Percentiles rank a stretch among this genome's conserved stretches.
phyloP scores from a whole-genome alignment of 2,113 vertebrate genomes.

The Hypanus sabinus region DNA sequence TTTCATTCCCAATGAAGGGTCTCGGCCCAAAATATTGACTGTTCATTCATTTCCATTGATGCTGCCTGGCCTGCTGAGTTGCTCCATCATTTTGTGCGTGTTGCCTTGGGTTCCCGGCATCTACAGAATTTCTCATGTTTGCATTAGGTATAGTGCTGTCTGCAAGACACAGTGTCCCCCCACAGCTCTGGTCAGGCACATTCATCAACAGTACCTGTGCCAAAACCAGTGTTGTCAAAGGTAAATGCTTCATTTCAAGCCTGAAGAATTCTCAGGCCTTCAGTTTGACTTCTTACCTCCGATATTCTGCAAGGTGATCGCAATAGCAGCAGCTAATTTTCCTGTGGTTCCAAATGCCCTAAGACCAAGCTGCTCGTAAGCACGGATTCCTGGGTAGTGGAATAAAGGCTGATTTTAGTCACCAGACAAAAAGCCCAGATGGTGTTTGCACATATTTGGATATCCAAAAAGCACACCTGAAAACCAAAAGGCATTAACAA shows the following conservation, averaged over 20 bases:
- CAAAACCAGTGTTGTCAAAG: background rate
- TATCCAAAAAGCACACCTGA: background rate
- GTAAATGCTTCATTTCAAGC: background rate
- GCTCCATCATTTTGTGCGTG: no score
- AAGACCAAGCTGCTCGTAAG: slow-evolving; percentile 88
- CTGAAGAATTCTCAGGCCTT: no score
- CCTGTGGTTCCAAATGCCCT: slow-evolving; percentile 89
- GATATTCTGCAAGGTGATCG: slow-evolving; percentile 91
- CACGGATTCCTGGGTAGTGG: slow-evolving; percentile 69
- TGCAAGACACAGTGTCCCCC: background rate
- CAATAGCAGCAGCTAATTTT: slow-evolving; percentile 84
- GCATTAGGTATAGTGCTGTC: background rate
- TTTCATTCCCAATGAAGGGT: no score
- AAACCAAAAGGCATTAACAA: background rate
- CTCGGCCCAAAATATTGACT: no score
- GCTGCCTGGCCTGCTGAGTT: no score
- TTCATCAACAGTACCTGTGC: background rate
- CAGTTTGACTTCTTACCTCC: slow-evolving; percentile 64
- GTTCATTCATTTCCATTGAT: no score
- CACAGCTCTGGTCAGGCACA: background rate
- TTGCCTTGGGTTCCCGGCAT: no score
- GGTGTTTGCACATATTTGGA: background rate
- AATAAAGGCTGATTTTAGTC: background rate
- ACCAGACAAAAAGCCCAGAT: background rate
- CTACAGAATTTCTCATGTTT: no score